phyloP scores from a whole-genome alignment of 2,113 vertebrate genomes.

The Anoura caudifer region DNA sequence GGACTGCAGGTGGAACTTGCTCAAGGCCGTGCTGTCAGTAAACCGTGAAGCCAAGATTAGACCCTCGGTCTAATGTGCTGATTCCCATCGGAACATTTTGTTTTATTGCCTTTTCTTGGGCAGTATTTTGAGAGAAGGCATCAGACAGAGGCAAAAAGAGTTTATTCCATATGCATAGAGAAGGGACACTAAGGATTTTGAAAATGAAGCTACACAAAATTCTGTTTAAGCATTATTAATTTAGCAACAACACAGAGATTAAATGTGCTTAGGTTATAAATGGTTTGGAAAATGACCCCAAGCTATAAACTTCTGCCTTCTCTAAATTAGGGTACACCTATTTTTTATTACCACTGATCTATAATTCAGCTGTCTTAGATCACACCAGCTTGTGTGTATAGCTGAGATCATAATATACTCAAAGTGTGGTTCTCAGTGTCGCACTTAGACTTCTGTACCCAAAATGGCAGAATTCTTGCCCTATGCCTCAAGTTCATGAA shows the following conservation, averaged over 20 bases:
- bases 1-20: not conserved
- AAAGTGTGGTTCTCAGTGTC: not conserved
- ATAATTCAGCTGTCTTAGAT: not conserved
- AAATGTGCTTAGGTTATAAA: not conserved
- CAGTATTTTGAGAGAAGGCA: not conserved
- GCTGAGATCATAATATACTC: not conserved
- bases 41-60: not conserved
- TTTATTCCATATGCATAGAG: not conserved
- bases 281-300: not conserved
- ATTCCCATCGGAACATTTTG: not conserved
- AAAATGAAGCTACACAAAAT: not conserved
- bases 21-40: not conserved
- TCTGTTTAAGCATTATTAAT: not conserved
- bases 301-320: not conserved
- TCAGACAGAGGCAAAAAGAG: not conserved
- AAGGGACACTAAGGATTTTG: not conserved
- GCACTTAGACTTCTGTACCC: not conserved
- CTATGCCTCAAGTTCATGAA: not conserved
- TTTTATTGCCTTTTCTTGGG: not conserved
- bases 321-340: not conserved
- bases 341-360: not conserved
- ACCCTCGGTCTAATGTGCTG: not conserved
- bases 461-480: not conserved
- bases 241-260: not conserved
- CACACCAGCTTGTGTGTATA: not conserved